These are phyloP conservation scores for Hirtodrosophila confusa DNA, from an alignment of 2,888 invertebrate species.

Conservation along the genomic window DNA sequence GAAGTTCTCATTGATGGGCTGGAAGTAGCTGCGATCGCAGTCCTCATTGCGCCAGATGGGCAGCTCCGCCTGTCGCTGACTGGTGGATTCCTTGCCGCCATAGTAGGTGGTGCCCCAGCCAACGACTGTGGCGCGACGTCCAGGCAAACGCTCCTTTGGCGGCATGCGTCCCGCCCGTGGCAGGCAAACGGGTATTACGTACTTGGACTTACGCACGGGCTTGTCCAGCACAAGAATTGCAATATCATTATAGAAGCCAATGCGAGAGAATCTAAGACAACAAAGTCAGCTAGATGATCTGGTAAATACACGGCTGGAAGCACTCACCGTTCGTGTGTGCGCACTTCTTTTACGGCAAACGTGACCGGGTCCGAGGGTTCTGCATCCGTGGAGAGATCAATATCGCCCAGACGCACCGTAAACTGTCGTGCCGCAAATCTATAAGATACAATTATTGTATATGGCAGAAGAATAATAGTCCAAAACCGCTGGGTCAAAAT, in stretches of 20 bases:
- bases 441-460: constrained; percentile 39
- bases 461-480: too few relatives aligned
- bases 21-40: constrained; percentile 95
- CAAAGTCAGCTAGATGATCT: not conserved
- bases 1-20: constrained; percentile 95
- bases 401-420: constrained; percentile 94
- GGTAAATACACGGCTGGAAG: fast-evolving
- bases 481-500: too few relatives aligned
- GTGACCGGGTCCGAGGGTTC: constrained; percentile 94
- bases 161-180: constrained; percentile 86
- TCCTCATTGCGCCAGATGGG: constrained; percentile 96
- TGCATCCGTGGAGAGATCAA: constrained; percentile 92
- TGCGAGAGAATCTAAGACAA: constrained; percentile 89
- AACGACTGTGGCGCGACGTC: constrained; percentile 92
- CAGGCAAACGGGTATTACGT: constrained; percentile 94
- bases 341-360: constrained; percentile 90
- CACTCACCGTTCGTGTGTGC: constrained; percentile 88
- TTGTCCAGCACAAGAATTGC: constrained; percentile 86
- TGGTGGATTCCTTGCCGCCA: constrained; percentile 94
- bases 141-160: constrained; percentile 84
- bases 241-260: constrained; percentile 97
- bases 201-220: constrained; percentile 91
- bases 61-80: constrained; percentile 92
- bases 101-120: constrained; percentile 97
- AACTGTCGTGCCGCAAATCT: constrained; percentile 95